Evolutionary conservation across 2,797 vertebrate species (phyloP).

Genomic region (Ctenosaura bakeri): DNA sequence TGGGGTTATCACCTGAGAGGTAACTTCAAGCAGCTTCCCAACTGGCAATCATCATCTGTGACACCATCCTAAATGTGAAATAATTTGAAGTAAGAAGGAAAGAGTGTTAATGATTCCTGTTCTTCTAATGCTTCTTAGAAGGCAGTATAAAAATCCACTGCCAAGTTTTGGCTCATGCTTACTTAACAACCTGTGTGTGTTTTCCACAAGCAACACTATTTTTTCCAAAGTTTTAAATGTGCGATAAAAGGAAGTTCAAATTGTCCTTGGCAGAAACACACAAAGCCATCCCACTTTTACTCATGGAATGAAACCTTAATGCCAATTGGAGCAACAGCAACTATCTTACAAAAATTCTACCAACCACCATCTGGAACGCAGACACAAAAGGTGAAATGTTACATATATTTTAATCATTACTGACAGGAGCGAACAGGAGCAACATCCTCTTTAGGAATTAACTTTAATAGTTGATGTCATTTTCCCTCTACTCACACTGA

Average conservation of each 20-base stretch:
- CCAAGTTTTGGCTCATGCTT: neutral
- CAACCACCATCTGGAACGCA: neutral
- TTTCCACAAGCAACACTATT: conserved; percentile 21
- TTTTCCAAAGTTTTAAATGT: neutral
- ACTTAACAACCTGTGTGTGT: neutral
- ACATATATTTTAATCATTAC: conserved; percentile 1
- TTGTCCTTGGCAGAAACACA: neutral
- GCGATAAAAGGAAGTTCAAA: conserved; percentile 4
- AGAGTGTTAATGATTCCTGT: neutral
- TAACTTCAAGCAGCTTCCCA: neutral
- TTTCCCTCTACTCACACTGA: conserved; percentile 2
- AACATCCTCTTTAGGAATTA: neutral
- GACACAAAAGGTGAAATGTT: conserved; percentile 3
- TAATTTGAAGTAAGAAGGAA: neutral
- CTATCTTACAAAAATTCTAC: conserved; percentile 22
- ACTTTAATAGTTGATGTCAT: accelerated
- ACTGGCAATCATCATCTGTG: neutral
- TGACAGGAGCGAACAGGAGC: conserved; percentile 10
- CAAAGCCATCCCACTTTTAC: neutral
- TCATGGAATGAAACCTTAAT: neutral
- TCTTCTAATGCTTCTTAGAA: neutral
- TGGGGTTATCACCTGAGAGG: neutral
- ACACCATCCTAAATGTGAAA: neutral
- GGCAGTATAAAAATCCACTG: neutral
- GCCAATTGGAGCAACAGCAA: neutral